Evolutionary conservation across 2,888 invertebrate genomes (phyloP), one percentile per base, ranked within the genome.

Genomic region (Temnothorax ravouxi): DNA sequence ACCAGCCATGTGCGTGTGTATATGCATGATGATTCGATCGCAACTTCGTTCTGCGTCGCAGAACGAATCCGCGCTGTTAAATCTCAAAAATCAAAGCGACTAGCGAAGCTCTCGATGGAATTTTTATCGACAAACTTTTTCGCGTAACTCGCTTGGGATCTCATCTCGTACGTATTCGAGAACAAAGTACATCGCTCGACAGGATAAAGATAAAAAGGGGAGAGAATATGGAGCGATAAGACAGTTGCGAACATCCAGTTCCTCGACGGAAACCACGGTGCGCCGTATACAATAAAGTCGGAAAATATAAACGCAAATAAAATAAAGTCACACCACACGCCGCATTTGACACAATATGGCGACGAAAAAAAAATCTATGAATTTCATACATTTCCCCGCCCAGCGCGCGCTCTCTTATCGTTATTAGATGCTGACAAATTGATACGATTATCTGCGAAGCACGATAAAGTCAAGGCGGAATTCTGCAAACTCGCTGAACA

Each of bases 91-190:
- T 76, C 77, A 59, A 76, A 85, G 81, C 84, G 52, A 77, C 81
- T 54, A 67, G 83, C 85, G 84, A 84, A 88, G 67, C 61, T 72
- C 75, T 72, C 84, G 86, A 89, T 89, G 87, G 77, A 87, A 84
- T 84, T 85, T 85, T 85, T 85, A 85, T 85, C 84, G 85, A 69
- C 66, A 72, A 84, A 85, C 71, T 77, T 85, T 62, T 44, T 50
- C 76, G 72, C 66, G 52, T 67, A 76, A 64, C 72, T 75, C 83
- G 81, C 81, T 81, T 77, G 79, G 59, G 79, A 79, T 80, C 79
- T 80, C 79, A 80, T 80, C 79, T 79, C 71, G 79, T 79, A 71
- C 71, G 59, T 79, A 79, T 79, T 79, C 79, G 79, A 80, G 79
- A 80, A 80, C 72, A 72, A 80, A 79, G 79, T 59, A 71, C 34